Evolutionary conservation across 1,140 invertebrate genomes (phyloP).

Genomic region (Dryas iulia): DNA sequence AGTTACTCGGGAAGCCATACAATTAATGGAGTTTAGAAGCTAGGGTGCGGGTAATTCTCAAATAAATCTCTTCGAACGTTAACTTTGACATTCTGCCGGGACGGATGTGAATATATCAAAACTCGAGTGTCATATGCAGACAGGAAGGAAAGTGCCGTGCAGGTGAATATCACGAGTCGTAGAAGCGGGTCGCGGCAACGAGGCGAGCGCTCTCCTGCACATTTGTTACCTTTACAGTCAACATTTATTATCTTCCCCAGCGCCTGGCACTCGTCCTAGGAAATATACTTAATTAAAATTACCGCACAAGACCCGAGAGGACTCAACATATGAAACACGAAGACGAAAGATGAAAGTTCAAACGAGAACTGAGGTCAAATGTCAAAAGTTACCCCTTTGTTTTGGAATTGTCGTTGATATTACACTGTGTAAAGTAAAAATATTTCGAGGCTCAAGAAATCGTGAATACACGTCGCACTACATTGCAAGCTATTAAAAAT

Average conservation of each 20-base stretch:
- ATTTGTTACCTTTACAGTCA: slow-evolving; percentile 62
- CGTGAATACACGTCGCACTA: neutral
- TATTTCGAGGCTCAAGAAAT: neutral
- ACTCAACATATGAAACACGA: slow-evolving; percentile 40
- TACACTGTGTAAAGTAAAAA: neutral
- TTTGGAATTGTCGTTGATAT: neutral
- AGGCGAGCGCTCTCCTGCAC: slow-evolving; percentile 39
- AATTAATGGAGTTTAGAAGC: neutral
- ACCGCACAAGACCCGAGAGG: slow-evolving; percentile 49
- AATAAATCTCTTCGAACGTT: slow-evolving; percentile 23
- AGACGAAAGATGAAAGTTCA: slow-evolving; percentile 26
- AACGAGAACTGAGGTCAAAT: slow-evolving; percentile 32
- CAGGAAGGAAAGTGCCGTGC: slow-evolving; percentile 54
- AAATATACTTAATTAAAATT: slow-evolving; percentile 74
- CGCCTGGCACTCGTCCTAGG: slow-evolving; percentile 49
- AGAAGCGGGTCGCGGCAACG: slow-evolving; percentile 19
- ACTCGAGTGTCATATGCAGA: slow-evolving; percentile 37
- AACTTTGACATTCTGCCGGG: slow-evolving; percentile 15
- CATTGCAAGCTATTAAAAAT: too few species aligned
- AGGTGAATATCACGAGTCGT: slow-evolving; percentile 42
- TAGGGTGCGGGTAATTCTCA: neutral
- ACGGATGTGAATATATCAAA: slow-evolving; percentile 40
- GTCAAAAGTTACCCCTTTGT: slow-evolving; percentile 14
- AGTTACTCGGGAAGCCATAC: neutral
- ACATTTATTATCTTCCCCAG: slow-evolving; percentile 57